Percentiles rank a stretch among this genome's conserved stretches.
Evolutionary conservation across 2,888 invertebrate genomes (phyloP).

Genomic region (Hybos culiciformis): DNA sequence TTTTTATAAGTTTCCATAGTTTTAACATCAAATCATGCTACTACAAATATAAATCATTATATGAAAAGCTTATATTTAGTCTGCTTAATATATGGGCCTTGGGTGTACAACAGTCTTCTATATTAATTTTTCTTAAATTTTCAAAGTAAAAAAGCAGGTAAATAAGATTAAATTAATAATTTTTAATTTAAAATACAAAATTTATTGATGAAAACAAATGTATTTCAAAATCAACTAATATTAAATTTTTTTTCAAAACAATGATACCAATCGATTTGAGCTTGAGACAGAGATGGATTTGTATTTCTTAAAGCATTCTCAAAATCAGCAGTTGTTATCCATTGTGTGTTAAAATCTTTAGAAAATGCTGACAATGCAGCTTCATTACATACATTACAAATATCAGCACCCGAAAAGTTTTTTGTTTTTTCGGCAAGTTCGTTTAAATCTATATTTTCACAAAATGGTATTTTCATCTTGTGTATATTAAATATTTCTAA

Average conservation of each 20-base stretch:
- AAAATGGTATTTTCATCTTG: slow-evolving; percentile 36
- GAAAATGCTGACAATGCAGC: slow-evolving; percentile 46
- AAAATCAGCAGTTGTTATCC: slow-evolving; percentile 33
- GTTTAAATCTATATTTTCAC: slow-evolving; percentile 31
- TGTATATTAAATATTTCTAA: slow-evolving; percentile 37
- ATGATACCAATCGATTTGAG: slow-evolving; percentile 32
- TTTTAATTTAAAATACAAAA: too few relatives aligned
- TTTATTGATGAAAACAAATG: too few relatives aligned
- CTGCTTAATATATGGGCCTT: too few relatives aligned
- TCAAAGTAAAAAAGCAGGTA: too few relatives aligned
- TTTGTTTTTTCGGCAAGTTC: slow-evolving; percentile 37
- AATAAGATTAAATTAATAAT: too few relatives aligned
- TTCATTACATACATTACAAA: slow-evolving; percentile 46
- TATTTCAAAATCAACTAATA: slow-evolving; percentile 7
- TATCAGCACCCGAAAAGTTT: slow-evolving; percentile 48
- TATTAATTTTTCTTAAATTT: too few relatives aligned
- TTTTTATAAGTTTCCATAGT: too few relatives aligned
- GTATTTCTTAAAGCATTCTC: slow-evolving; percentile 26
- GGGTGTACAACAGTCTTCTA: too few relatives aligned
- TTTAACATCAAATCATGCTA: too few relatives aligned
- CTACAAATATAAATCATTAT: too few relatives aligned
- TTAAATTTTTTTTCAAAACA: slow-evolving; percentile 25
- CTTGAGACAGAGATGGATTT: slow-evolving; percentile 34
- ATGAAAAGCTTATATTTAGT: too few relatives aligned
- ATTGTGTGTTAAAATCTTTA: slow-evolving; percentile 31